Base-by-base conservation (phyloP, 2,113 vertebrate species). In the Lagenorhynchus albirostris region DNA sequence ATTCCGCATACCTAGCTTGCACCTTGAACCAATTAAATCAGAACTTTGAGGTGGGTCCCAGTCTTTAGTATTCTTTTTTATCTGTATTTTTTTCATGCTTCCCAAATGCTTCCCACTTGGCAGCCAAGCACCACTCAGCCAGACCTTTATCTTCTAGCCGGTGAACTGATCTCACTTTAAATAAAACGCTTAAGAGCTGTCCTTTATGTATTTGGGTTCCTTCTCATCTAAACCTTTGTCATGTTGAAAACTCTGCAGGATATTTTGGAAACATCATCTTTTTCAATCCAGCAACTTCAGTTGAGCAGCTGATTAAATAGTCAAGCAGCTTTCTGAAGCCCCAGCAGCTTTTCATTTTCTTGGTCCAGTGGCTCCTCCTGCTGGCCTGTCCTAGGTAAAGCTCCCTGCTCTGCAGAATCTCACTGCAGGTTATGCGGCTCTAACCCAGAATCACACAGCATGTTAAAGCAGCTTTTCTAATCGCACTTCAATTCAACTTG, bases 351-450 rank as follows among this genome's bases (percentile, higher is more conserved):
- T 96, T 86, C 44, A 5, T 55, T 97, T 92, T 74, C 47, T 80
- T 79, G 26, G 81, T 95, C 73, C 71, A 1, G 33, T 67, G 18
- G 70, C 97, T 96, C 98, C 97, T 92, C 76, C 97, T 98, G 85
- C 97, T 98, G 97, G 96, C 23, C 13, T 0, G 73, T 93, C 8
- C 0, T 6, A 3, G 80, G 92, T 47, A 84, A 76, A 6, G 36
- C 63, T 31, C 8, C 14, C 4, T 67, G 68, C 36, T 86, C 41
- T 58, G 41, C 5, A 47, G 50, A 89, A 2, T 18, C 33, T 55
- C 38, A 3, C 36, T 25, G 0, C 3, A 25, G 36, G 9, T 47
- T 96, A 15, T 3, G 9, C 0, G 1, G 8, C 29, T 18, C 14
- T 31, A 83, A 68, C 13, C 31, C n/a, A 23, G 20, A 94, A 82